phyloP scores from a whole-genome alignment of 1,140 invertebrate genomes.

The Habropoda laboriosa region DNA sequence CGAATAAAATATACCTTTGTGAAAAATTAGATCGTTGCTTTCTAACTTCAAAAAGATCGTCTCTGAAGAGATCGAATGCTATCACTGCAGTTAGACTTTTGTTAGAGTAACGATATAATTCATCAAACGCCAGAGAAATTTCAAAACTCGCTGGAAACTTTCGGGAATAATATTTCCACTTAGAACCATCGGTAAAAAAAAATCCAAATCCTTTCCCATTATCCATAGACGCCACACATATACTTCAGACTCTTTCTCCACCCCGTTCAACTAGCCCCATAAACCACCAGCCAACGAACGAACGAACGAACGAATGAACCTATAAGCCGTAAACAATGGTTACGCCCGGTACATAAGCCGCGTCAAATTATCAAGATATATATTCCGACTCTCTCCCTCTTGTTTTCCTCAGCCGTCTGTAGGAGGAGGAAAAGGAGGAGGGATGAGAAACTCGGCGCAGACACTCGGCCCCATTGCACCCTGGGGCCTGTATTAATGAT shows the following conservation, averaged over 20 bases:
- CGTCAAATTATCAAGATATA: conserved; percentile 77
- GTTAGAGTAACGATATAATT: too few species aligned
- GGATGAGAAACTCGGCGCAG: conserved; percentile 42
- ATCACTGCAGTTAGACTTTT: too few species aligned
- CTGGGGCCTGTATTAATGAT: conserved; percentile 74
- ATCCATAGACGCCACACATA: too few species aligned
- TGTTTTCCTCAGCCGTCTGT: background rate
- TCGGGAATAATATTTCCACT: too few species aligned
- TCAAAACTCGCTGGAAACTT: too few species aligned
- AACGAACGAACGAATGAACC: conserved; percentile 57
- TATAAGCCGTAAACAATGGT: conserved; percentile 76
- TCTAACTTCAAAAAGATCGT: too few species aligned
- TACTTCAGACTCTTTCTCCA: conserved; percentile 67
- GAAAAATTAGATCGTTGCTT: too few species aligned
- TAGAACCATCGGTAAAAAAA: too few species aligned
- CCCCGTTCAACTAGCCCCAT: conserved; percentile 8
- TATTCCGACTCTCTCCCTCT: conserved; percentile 31
- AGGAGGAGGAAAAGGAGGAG: conserved; percentile 1
- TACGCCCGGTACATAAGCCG: conserved; percentile 70
- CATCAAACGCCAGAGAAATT: too few species aligned
- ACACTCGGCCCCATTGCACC: conserved; percentile 68
- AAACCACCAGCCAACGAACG: conserved; percentile 43
- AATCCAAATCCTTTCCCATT: too few species aligned
- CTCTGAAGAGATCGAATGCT: too few species aligned
- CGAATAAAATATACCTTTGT: too few species aligned